Conservation (phyloP, 2,797 vertebrate species). For the Melanogrammus aeglefinus region DNA sequence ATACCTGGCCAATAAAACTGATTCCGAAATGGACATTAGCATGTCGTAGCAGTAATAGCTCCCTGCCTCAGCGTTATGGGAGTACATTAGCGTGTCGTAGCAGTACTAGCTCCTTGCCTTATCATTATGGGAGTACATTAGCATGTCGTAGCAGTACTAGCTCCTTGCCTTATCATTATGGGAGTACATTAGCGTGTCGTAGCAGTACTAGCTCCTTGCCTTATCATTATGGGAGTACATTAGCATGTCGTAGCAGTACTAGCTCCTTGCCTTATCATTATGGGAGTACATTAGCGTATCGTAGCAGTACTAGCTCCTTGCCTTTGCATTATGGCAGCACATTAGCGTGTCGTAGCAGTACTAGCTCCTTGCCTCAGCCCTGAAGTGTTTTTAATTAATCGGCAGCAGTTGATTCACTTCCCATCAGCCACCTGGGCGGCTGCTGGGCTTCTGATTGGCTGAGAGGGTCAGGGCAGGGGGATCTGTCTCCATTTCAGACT, state of each 20-base stretch:
- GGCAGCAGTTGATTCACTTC: constrained; percentile 39
- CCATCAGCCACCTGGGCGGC: constrained; percentile 34
- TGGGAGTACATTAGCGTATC: background rate
- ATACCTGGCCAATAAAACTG: too few relatives aligned
- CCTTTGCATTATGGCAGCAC: background rate
- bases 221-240: background rate
- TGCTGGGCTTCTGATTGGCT: constrained; percentile 44
- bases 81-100: background rate
- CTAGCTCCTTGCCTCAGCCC: background rate
- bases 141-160: background rate
- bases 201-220: background rate
- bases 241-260: background rate
- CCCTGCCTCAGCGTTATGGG: background rate
- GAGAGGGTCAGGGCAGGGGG: constrained; percentile 7
- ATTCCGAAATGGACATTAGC: background rate
- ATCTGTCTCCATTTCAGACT: constrained; percentile 16
- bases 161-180: background rate
- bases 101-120: background rate
- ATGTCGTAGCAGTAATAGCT: background rate
- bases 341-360: background rate
- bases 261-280: background rate
- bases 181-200: background rate
- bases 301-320: background rate
- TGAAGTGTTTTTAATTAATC: constrained; percentile 29
- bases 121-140: background rate